Evolutionary conservation across 2,113 vertebrate genomes (phyloP).

Genomic region (Coracopsis vasa): DNA sequence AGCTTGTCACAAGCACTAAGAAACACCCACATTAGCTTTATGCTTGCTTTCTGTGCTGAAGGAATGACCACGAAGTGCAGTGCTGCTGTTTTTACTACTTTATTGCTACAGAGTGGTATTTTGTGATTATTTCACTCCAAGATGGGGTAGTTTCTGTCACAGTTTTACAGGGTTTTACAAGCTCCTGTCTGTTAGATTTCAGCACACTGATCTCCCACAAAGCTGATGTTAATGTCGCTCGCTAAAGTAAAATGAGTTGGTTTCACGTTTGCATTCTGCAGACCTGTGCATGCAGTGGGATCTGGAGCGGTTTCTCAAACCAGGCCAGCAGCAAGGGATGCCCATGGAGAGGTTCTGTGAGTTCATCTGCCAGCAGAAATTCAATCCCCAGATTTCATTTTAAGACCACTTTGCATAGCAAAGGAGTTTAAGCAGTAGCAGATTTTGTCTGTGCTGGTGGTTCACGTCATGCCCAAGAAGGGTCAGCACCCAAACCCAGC

Average conservation of each 20-base stretch:
- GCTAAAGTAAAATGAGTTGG: not conserved
- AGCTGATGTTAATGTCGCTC: not conserved
- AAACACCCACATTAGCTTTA: not conserved
- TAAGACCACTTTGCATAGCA: constrained; percentile 76
- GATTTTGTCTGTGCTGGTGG: constrained; percentile 74
- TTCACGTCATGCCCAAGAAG: constrained; percentile 78
- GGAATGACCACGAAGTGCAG: not conserved
- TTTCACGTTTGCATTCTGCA: not conserved
- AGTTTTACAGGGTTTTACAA: not conserved
- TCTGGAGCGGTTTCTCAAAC: constrained; percentile 19
- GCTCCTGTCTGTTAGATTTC: not conserved
- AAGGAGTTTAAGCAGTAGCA: constrained; percentile 80
- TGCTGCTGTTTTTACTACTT: not conserved
- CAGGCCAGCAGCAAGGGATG: constrained; percentile 61
- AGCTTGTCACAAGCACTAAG: not conserved
- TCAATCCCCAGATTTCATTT: constrained; percentile 75
- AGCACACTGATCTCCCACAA: not conserved
- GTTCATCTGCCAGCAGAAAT: constrained; percentile 77
- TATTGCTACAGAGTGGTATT: not conserved
- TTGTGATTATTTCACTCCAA: not conserved
- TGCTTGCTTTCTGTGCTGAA: not conserved
- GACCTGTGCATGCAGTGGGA: not conserved
- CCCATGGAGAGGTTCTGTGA: constrained; percentile 67
- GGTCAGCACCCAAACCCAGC: constrained; percentile 73
- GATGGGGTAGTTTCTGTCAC: not conserved